Evolutionary conservation across 2,113 vertebrate species (phyloP), one percentile per base, ranked within the genome.

Genomic region (Delphinus delphis): DNA sequence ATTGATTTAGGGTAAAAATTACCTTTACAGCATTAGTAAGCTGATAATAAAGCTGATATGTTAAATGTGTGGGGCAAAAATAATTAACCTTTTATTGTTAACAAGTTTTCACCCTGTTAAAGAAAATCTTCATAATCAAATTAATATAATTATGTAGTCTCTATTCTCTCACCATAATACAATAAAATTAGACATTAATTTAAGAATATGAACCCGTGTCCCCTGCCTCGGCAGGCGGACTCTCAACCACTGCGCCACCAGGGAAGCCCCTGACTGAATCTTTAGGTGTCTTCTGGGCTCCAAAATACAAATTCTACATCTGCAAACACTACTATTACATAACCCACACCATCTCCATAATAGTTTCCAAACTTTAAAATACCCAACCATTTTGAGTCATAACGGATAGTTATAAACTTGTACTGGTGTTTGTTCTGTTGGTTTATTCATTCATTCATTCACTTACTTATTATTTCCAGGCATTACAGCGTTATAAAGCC

Each of bases 81-180:
- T 81, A 92, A 79, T 87, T 96, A 93, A 92, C 76, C 53, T 89
- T 8, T 87, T 96, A 83, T 76, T 96, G 12, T 95, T 95, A 87
- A 55, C 10, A 90, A 47, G 23, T 62, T 96, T 83, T 68, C 65
- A 80, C 10, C 11, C 47, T 88, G 38, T 55, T 79, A 76, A 89
- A 85, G 47, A 80, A 95, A 92, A 55, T 79, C n/a, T 93, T 88
- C 44, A 83, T 89, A 94, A 70, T 92, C 15, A 92, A 38, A 58
- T 41, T 62, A 63, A 88, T 71, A 44, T 17, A 93, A 70, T 70
- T 82, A 71, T 50, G 7, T 58, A 68, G 58, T 58, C n/a, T 67
- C 74, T 63, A 92, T 63, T 68, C 3, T 80, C 20, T 33, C 36
- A 80, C 26, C 18, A 80, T 63, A 82, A 71, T 87, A 90, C 33